Percentiles rank a stretch among this genome's conserved stretches.
phyloP scores from a whole-genome alignment of 2,113 vertebrate genomes.

The Boleophthalmus pectinirostris region DNA sequence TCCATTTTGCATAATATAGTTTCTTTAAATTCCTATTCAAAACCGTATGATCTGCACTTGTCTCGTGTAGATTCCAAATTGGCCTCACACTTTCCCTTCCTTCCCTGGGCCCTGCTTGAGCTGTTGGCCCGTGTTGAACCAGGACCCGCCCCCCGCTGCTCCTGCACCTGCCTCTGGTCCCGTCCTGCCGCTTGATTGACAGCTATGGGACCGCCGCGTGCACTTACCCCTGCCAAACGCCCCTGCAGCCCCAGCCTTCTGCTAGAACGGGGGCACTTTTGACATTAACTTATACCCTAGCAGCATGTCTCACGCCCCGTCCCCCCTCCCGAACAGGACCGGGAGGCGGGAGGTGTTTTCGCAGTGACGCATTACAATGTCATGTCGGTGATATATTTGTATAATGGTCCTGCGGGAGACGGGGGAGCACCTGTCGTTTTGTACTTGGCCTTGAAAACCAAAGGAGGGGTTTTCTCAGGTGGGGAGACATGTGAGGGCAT shows the following conservation, averaged over 20 bases:
- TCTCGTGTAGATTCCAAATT: no score
- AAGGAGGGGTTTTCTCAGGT: not conserved
- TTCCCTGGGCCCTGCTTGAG: slow-evolving; percentile 19
- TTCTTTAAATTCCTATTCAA: no score
- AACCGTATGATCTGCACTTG: no score
- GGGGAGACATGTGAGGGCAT: not conserved
- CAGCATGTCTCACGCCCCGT: not conserved
- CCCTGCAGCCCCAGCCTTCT: not conserved
- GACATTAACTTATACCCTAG: slow-evolving; percentile 4
- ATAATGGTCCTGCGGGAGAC: slow-evolving; percentile 24
- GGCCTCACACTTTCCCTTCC: not conserved
- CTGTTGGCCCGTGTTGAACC: slow-evolving; percentile 32
- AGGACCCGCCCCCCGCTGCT: slow-evolving; percentile 28
- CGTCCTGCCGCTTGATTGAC: slow-evolving; percentile 34
- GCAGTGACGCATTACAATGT: not conserved
- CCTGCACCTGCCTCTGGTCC: slow-evolving; percentile 38
- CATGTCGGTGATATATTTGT: slow-evolving; percentile 30
- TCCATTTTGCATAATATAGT: no score
- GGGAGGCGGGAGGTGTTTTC: not conserved
- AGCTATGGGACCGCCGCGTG: slow-evolving; percentile 30
- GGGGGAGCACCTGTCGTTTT: slow-evolving; percentile 47
- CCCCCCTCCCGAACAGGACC: not conserved
- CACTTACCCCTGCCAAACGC: slow-evolving; percentile 3
- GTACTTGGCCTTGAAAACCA: slow-evolving; percentile 27
- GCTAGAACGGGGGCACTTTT: slow-evolving; percentile 1